A percentile compares a stretch with the other conserved stretches of the same genome.
These are phyloP conservation scores for Synchiropus splendidus DNA, from an alignment of 2,113 vertebrate species.

Conservation along the genomic window DNA sequence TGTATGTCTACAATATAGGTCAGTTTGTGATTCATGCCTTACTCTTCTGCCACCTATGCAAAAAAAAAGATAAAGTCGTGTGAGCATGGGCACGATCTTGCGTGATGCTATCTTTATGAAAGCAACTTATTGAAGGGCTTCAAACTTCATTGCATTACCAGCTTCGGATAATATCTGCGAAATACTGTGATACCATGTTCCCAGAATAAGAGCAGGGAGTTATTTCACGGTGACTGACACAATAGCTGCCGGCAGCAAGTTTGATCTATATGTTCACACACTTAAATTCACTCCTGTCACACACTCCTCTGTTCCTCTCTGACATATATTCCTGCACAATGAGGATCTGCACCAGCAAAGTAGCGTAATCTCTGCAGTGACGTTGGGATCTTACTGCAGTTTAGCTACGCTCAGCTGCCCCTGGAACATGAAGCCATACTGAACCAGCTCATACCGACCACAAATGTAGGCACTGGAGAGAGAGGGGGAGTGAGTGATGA, in stretches of 20 bases:
- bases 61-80: conserved; percentile 45
- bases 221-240: conserved; percentile 20
- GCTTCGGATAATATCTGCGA: conserved; percentile 25
- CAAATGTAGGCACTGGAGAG: conserved; percentile 8
- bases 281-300: conserved; percentile 1
- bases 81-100: conserved; percentile 27
- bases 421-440: conserved; percentile 35
- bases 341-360: conserved; percentile 32
- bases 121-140: conserved; percentile 22
- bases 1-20: conserved; percentile 47
- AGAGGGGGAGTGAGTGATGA: conserved; percentile 15
- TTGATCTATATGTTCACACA: conserved; percentile 19
- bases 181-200: conserved; percentile 19
- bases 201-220: conserved; percentile 22
- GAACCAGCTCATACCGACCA: conserved; percentile 35
- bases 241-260: conserved; percentile 23
- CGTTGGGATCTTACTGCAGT: conserved; percentile 57
- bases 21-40: conserved; percentile 45
- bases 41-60: conserved; percentile 44
- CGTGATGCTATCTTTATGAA: conserved; percentile 27
- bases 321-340: conserved; percentile 21
- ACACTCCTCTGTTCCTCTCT: neutral
- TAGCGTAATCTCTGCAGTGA: conserved; percentile 57
- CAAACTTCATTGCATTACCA: conserved; percentile 26
- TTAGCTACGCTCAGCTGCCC: conserved; percentile 59